A percentile compares a stretch with the other conserved stretches of the same genome.
Conservation (phyloP, 2,113 vertebrate genomes). For the Phrynosoma blainvillii region DNA sequence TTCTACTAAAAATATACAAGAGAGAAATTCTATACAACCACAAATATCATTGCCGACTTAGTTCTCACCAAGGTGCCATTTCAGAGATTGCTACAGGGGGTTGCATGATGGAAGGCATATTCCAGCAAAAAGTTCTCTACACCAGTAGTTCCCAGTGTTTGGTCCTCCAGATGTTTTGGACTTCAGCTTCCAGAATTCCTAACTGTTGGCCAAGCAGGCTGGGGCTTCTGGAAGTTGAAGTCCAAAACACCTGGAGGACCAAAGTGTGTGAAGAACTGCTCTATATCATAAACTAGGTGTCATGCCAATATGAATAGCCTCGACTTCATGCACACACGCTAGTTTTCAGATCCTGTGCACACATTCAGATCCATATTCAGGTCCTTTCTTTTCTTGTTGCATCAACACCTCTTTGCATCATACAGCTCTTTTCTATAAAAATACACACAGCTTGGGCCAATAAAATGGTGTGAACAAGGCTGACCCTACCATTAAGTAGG, state of each 20-base stretch:
- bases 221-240: no score
- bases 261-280: not conserved
- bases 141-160: not conserved
- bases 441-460: not conserved
- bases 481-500: not conserved
- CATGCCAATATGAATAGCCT: not conserved
- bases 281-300: not conserved
- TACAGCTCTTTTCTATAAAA: no score
- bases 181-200: no score
- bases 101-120: not conserved
- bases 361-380: not conserved
- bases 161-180: no score
- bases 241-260: no score
- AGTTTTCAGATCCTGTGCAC: not conserved
- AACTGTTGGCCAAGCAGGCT: no score
- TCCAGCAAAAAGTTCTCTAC: not conserved
- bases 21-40: constrained; percentile 1
- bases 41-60: not conserved
- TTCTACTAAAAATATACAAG: not conserved
- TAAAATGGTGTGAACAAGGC: not conserved
- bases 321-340: no score
- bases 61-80: not conserved
- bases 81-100: not conserved
- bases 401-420: no score
- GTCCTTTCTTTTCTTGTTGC: not conserved